Evolutionary conservation across 1,140 invertebrate species (phyloP), one percentile per base, ranked within the genome.

Genomic region (Spodoptera litura): DNA sequence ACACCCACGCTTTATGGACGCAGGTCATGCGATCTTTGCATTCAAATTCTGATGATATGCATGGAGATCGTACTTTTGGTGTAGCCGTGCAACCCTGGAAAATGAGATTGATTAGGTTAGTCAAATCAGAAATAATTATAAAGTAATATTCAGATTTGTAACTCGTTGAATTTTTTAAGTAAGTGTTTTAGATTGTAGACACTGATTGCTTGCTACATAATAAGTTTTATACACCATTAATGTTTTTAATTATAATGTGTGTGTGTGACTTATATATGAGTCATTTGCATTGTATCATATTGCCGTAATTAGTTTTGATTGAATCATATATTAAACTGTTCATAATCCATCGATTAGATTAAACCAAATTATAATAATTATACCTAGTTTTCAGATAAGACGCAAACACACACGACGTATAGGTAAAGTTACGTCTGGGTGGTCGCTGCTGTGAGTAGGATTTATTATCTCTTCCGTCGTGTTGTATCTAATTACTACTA

Each of bases 11-110:
- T 72, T 96, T 96, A 86, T 98, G 97, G 49, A 99, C 97, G 92
- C 98, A 99, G 38, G 98, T 98, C 59, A 98, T 95, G 51, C 96
- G 95, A 91, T 98, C 98, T 9, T 96, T 96, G 91, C 98, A 99
- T 81, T 97, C 96, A 88, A 98, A 99, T 85, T 99, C 97, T 31
- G 95, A 95, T 5, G 93, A 94, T 81, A 95, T 93, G 86, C 97
- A 97, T 78, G 96, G 95, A 76, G 96, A 95, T 20, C 95, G 85
- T 11, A 88, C 79, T 80, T 94, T 91, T 53, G 95, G 94, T 20
- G 94, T 88, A 79, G 95, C 94, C 1, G 94, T 83, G 85, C 96
- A 97, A 68, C 94, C 94, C 96, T 97, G 87, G 73, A 81, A 79
- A 62, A 71, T 56, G 38, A 44, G 31, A 44, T 6, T 44, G 9